Conservation (phyloP, 2,888 invertebrate genomes). For the Ganaspis brasiliensis region DNA sequence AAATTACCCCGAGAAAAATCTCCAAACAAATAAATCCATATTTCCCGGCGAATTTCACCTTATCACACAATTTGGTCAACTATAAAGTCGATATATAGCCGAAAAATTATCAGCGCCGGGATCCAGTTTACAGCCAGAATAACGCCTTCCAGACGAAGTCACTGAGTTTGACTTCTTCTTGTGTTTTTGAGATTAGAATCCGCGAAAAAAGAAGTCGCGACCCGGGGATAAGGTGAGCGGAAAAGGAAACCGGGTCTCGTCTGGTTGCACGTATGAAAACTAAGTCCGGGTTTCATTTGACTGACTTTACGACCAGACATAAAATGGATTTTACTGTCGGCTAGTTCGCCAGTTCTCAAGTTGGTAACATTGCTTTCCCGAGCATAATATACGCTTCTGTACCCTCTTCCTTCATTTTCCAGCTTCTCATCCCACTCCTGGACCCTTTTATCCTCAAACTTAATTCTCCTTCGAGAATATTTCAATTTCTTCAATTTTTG, state of each 20-base stretch:
- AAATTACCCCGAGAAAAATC: too few relatives aligned
- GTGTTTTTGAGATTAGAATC: constrained; percentile 31
- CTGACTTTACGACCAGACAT: constrained; percentile 79
- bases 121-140: constrained; percentile 11
- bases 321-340: constrained; percentile 80
- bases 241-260: constrained; percentile 49
- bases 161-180: constrained; percentile 14
- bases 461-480: constrained; percentile 57
- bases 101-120: constrained; percentile 19
- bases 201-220: constrained; percentile 41
- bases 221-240: background rate
- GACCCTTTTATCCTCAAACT: background rate
- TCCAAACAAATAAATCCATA: too few relatives aligned
- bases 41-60: too few relatives aligned
- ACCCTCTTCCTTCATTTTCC: constrained; percentile 49
- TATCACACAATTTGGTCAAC: too few relatives aligned
- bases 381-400: constrained; percentile 69
- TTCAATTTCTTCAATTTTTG: constrained; percentile 42
- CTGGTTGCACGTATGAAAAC: constrained; percentile 78
- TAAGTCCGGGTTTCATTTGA: constrained; percentile 79
- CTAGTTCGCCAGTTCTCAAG: constrained; percentile 79
- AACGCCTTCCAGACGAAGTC: constrained; percentile 7
- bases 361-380: constrained; percentile 78
- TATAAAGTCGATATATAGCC: too few relatives aligned
- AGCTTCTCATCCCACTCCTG: constrained; percentile 16